These are phyloP conservation scores for Diaprepes abbreviatus DNA, from an alignment of 2,888 invertebrate genomes.

Conservation along the genomic window DNA sequence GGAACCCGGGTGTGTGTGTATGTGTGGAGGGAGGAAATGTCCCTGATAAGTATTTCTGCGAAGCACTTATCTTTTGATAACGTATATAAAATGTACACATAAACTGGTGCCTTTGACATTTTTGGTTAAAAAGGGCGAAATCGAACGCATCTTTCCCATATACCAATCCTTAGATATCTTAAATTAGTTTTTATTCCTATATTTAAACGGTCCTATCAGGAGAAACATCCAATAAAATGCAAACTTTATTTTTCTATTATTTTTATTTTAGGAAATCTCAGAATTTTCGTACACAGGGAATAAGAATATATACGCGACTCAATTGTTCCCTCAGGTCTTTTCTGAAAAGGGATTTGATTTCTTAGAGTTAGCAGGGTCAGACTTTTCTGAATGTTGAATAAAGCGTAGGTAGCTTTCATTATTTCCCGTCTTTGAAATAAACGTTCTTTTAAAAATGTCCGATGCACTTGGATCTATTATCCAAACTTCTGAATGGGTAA, in stretches of 20 bases:
- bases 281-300: slow-evolving; percentile 34
- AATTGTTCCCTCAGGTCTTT: slow-evolving; percentile 41
- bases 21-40: no score
- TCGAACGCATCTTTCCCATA: neutral
- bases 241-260: slow-evolving; percentile 40
- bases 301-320: slow-evolving; percentile 34
- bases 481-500: neutral
- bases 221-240: slow-evolving; percentile 29
- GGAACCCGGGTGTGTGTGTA: no score
- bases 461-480: slow-evolving; percentile 1
- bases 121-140: neutral
- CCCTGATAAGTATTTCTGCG: no score
- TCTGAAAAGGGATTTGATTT: slow-evolving; percentile 44
- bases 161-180: neutral
- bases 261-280: slow-evolving; percentile 41
- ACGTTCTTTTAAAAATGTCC: slow-evolving; percentile 15
- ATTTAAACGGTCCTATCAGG: slow-evolving; percentile 20
- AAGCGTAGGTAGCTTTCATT: slow-evolving; percentile 36
- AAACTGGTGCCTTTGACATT: neutral
- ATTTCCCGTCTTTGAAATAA: slow-evolving; percentile 24
- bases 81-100: neutral
- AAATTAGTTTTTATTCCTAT: slow-evolving; percentile 32
- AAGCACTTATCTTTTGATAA: neutral
- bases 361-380: slow-evolving; percentile 37
- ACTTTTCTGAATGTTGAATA: slow-evolving; percentile 40